phyloP scores from a whole-genome alignment of 1,140 invertebrate species.

The Euura saliciscinereae region DNA sequence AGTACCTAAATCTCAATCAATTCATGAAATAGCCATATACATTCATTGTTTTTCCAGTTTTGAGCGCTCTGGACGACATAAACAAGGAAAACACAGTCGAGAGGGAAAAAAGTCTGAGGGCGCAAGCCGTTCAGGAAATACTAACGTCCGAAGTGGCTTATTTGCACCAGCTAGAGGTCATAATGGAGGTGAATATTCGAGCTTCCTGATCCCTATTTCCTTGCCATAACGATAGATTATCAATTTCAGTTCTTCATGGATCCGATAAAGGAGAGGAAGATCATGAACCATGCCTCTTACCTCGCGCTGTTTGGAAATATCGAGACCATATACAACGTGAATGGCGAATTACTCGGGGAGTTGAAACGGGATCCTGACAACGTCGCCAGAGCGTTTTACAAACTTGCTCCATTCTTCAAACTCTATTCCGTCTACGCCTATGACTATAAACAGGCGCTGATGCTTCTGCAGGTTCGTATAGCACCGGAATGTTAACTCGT shows the following conservation, averaged over 20 bases:
- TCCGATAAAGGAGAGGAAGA: constrained; percentile 65
- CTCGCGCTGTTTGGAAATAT: constrained; percentile 73
- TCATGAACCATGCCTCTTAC: constrained; percentile 65
- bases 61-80: constrained; percentile 59
- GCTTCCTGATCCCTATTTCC: constrained; percentile 9
- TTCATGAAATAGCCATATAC: too few species aligned
- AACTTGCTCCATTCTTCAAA: constrained; percentile 79
- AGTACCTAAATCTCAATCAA: too few species aligned
- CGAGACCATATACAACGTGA: constrained; percentile 74
- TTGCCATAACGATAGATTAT: constrained; percentile 25
- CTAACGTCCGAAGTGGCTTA: constrained; percentile 76
- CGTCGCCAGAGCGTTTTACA: constrained; percentile 70
- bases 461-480: constrained; percentile 58
- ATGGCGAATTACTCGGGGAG: constrained; percentile 70
- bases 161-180: constrained; percentile 69
- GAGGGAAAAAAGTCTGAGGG: constrained; percentile 56
- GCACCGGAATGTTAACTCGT: not conserved
- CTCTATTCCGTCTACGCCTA: constrained; percentile 80
- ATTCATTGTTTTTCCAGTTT: constrained; percentile 44
- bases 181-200: constrained; percentile 63
- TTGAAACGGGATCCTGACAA: constrained; percentile 66
- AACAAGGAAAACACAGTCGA: constrained; percentile 52
- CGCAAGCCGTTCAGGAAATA: constrained; percentile 69
- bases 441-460: constrained; percentile 70
- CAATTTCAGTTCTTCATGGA: constrained; percentile 69